These are phyloP conservation scores for Lateolabrax maculatus DNA, from an alignment of 2,797 vertebrate species.

Conservation along the genomic window DNA sequence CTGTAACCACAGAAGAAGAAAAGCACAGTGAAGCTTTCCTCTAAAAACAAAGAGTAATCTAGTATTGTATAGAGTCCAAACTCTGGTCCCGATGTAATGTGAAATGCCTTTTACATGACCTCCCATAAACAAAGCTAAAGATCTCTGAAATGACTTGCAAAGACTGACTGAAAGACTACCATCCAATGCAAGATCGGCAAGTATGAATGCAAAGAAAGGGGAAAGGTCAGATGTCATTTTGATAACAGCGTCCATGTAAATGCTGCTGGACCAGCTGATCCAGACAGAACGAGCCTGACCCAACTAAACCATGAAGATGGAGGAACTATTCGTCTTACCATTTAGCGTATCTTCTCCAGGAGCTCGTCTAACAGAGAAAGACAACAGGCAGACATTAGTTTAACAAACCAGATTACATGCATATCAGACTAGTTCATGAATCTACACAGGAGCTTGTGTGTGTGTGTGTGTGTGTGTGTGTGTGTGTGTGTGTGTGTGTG, in stretches of 20 bases:
- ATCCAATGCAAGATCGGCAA: neutral
- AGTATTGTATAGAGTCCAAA: neutral
- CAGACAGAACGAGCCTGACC: neutral
- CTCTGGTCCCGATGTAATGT: neutral
- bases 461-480: neutral
- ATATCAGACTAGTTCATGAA: neutral
- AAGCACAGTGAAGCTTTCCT: slow-evolving; percentile 28
- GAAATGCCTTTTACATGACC: neutral
- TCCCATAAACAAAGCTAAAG: neutral
- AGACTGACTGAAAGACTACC: neutral
- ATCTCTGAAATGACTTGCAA: neutral
- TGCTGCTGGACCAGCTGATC: slow-evolving; percentile 20
- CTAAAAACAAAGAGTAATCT: neutral
- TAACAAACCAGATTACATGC: neutral
- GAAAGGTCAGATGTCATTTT: slow-evolving; percentile 23
- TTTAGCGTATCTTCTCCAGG: slow-evolving; percentile 90
- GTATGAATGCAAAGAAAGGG: neutral
- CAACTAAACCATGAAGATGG: neutral
- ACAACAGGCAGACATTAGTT: slow-evolving; percentile 4
- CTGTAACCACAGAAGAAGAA: slow-evolving; percentile 71
- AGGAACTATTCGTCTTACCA: slow-evolving; percentile 82
- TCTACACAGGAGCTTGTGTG: neutral
- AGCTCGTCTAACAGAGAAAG: slow-evolving; percentile 79
- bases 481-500: neutral
- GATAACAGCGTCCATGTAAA: neutral